Percentiles rank a stretch among this genome's conserved stretches.
Conservation (phyloP, 2,888 invertebrate species). For the Campoletis raptor region DNA sequence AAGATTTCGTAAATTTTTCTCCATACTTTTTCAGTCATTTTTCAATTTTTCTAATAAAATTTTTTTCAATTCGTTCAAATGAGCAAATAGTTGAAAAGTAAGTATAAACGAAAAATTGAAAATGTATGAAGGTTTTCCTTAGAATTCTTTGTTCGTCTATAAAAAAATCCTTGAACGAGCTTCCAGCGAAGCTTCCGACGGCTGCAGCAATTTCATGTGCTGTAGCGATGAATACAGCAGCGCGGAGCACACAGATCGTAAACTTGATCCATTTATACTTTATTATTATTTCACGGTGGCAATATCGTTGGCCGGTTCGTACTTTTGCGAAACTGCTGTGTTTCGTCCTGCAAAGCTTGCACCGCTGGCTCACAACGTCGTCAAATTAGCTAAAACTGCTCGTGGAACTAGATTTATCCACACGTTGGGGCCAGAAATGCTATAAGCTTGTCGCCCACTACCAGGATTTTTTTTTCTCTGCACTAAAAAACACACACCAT, state of each 20-base stretch:
- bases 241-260: constrained; percentile 75
- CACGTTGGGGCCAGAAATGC: constrained; percentile 33
- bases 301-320: constrained; percentile 79
- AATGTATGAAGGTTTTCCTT: background rate
- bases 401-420: constrained; percentile 79
- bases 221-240: constrained; percentile 58
- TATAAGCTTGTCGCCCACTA: constrained; percentile 43
- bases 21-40: background rate
- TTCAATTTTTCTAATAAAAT: background rate
- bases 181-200: constrained; percentile 31
- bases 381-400: constrained; percentile 83
- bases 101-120: background rate
- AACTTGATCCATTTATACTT: constrained; percentile 84
- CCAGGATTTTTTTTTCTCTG: background rate
- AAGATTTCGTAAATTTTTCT: constrained; percentile 4
- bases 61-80: background rate
- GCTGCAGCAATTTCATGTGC: constrained; percentile 64
- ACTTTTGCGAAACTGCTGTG: constrained; percentile 60
- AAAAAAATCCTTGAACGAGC: background rate
- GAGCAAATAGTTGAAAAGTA: background rate
- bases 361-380: constrained; percentile 73
- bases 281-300: constrained; percentile 84
- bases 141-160: background rate
- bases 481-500: background rate
- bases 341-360: constrained; percentile 42